Conservation (phyloP, 2,113 vertebrate species). For the Ammodytes dubius region DNA sequence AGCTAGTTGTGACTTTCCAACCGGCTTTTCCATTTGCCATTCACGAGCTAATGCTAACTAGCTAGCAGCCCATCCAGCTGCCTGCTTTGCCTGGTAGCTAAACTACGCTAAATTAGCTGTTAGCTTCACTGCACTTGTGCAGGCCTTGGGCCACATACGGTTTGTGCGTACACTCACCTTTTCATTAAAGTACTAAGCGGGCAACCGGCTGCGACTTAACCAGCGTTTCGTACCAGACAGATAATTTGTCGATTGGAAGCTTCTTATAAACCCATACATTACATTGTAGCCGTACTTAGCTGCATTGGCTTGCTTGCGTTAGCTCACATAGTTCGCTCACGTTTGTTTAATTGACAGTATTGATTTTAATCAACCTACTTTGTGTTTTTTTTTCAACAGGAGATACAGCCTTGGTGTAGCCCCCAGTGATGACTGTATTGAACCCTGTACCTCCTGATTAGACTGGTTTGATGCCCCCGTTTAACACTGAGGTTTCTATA, state of each 20-base stretch:
- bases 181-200: slow-evolving; percentile 42
- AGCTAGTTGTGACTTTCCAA: slow-evolving; percentile 71
- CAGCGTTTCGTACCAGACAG: neutral
- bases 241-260: neutral
- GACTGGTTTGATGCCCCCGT: slow-evolving; percentile 86
- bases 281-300: neutral
- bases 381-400: slow-evolving; percentile 67
- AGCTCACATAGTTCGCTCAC: slow-evolving; percentile 59
- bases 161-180: slow-evolving; percentile 43
- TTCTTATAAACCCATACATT: neutral
- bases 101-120: slow-evolving; percentile 12
- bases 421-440: slow-evolving; percentile 85
- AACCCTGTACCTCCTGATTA: slow-evolving; percentile 84
- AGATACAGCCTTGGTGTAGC: slow-evolving; percentile 68
- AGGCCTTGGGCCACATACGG: slow-evolving; percentile 64
- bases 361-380: slow-evolving; percentile 77
- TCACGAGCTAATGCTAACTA: slow-evolving; percentile 74
- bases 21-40: slow-evolving; percentile 79
- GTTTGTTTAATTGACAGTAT: slow-evolving; percentile 68
- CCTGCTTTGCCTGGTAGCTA: slow-evolving; percentile 55
- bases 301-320: slow-evolving; percentile 34
- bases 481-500: slow-evolving; percentile 81
- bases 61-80: slow-evolving; percentile 59
- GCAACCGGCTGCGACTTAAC: slow-evolving; percentile 7
- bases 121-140: slow-evolving; percentile 57